phyloP scores from a whole-genome alignment of 2,888 invertebrate species.

The Epinotia ramella region DNA sequence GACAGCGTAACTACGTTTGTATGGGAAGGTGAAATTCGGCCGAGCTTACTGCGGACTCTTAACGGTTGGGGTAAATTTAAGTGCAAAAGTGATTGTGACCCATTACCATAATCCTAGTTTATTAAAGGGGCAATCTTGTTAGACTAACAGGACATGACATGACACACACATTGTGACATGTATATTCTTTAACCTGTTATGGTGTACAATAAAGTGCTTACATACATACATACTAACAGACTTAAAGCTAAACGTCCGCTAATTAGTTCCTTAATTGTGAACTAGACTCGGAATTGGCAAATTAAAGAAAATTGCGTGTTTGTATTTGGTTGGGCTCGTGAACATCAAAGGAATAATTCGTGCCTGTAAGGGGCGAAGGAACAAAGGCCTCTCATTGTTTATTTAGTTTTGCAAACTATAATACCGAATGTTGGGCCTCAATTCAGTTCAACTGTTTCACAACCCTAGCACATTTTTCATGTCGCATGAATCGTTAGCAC shows the following conservation, averaged over 20 bases:
- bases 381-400: conserved; percentile 26
- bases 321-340: conserved; percentile 23
- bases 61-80: too few species aligned
- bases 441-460: background rate
- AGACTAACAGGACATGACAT: background rate
- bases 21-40: too few species aligned
- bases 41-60: too few species aligned
- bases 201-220: too few species aligned
- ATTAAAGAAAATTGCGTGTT: conserved; percentile 15
- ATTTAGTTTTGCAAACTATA: conserved; percentile 8
- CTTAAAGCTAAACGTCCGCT: background rate
- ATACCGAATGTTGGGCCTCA: background rate
- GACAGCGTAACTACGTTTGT: too few species aligned
- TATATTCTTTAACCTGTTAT: too few species aligned
- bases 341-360: conserved; percentile 18
- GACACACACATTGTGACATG: too few species aligned
- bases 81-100: too few species aligned
- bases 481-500: background rate
- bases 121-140: background rate
- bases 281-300: conserved; percentile 11
- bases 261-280: background rate
- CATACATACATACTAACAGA: too few species aligned
- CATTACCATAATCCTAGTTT: background rate
- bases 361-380: background rate
- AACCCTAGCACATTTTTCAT: background rate